These are phyloP conservation scores for Ptycholaimellus sp. DNA, from an alignment of 2,888 invertebrate species.

Conservation along the genomic window DNA sequence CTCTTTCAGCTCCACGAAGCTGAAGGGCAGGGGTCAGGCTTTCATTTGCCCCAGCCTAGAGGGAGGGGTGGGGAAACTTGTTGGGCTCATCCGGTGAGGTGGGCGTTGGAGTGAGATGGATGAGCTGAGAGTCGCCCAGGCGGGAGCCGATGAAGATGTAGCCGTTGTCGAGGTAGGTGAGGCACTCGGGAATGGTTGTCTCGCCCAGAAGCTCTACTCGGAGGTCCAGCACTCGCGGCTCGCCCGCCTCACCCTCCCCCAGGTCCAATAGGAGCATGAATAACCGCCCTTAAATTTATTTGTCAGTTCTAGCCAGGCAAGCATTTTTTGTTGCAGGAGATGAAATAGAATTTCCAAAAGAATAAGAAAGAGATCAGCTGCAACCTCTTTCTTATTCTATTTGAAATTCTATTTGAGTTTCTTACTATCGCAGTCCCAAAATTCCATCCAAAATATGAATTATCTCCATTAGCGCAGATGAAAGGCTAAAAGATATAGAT, in stretches of 20 bases:
- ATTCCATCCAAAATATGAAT: no score
- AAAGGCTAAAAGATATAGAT: no score
- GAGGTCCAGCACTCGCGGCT: constrained; percentile 55
- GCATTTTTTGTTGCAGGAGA: constrained; percentile 79
- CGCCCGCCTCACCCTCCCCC: constrained; percentile 50
- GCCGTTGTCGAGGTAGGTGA: constrained; percentile 91
- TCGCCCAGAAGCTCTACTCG: constrained; percentile 23
- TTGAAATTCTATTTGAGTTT: background rate
- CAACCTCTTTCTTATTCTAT: background rate
- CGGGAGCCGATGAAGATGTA: constrained; percentile 79
- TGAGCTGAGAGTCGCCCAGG: constrained; percentile 80
- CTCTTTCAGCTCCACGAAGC: constrained; percentile 79
- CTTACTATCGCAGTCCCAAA: constrained; percentile 7
- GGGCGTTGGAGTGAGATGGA: constrained; percentile 36
- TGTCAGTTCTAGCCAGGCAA: no score
- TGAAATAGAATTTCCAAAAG: constrained; percentile 10
- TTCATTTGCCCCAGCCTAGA: constrained; percentile 59
- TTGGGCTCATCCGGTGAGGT: constrained; percentile 8
- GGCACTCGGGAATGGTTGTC: constrained; percentile 63
- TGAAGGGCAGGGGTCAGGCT: constrained; percentile 31
- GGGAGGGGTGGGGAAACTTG: constrained; percentile 23
- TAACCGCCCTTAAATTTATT: constrained; percentile 68
- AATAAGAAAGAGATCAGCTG: background rate
- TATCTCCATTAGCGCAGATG: no score
- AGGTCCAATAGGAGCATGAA: constrained; percentile 81